Evolutionary conservation across 1,140 invertebrate genomes (phyloP).

Genomic region (Colletes gigas): DNA sequence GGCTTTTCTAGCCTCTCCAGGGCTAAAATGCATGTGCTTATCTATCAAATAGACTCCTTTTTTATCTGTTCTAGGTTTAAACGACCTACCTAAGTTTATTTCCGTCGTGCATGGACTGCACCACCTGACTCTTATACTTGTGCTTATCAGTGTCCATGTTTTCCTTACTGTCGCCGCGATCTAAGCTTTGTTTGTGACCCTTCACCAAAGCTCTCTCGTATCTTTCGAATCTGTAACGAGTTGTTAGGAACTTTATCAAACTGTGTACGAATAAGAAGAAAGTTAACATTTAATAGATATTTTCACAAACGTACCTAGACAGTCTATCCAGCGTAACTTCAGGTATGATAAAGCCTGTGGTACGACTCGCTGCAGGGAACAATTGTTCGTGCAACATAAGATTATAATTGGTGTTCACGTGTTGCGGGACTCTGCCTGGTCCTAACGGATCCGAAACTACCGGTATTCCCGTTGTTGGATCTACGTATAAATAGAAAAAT

Average conservation of each 20-base stretch:
- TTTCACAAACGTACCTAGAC: constrained; percentile 71
- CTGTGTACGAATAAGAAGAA: too few species aligned
- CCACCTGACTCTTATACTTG: constrained; percentile 78
- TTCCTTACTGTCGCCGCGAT: constrained; percentile 75
- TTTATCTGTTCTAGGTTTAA: background rate
- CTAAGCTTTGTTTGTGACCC: constrained; percentile 81
- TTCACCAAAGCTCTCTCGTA: constrained; percentile 84
- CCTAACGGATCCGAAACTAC: constrained; percentile 84
- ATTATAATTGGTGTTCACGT: constrained; percentile 88
- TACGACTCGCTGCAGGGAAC: constrained; percentile 85
- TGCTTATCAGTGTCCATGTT: constrained; percentile 76
- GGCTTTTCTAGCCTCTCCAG: constrained; percentile 87
- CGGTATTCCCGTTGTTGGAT: constrained; percentile 87
- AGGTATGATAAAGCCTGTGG: constrained; percentile 79
- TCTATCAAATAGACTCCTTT: too few species aligned
- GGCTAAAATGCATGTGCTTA: constrained; percentile 71
- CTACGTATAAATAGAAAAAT: constrained; percentile 75
- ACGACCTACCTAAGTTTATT: constrained; percentile 81
- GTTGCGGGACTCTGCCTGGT: constrained; percentile 82
- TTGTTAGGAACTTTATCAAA: background rate
- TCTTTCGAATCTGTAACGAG: constrained; percentile 75
- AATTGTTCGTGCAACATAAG: constrained; percentile 89
- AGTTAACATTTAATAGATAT: background rate
- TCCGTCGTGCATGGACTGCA: constrained; percentile 80
- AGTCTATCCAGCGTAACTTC: constrained; percentile 77